A percentile compares a stretch with the other conserved stretches of the same genome.
Conservation (phyloP, 2,888 invertebrate genomes). For the Metallyticus violacea region DNA sequence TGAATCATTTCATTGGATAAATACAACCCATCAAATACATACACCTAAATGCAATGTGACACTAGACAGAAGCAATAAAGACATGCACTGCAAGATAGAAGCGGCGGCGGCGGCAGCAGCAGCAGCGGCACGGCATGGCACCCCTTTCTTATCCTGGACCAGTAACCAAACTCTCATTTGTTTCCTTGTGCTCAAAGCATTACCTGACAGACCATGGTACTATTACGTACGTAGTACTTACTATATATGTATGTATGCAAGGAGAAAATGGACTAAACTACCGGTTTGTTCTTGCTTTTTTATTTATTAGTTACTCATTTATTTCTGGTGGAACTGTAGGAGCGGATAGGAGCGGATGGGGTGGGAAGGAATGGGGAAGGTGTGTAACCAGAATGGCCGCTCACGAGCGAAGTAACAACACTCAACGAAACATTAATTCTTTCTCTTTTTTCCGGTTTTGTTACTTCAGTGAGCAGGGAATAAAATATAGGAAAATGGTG, state of each 20-base stretch:
- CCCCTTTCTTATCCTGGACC: background rate
- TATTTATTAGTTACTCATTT: background rate
- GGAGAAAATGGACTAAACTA: conserved; percentile 35
- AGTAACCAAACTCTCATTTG: conserved; percentile 34
- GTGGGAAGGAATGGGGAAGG: conserved; percentile 24
- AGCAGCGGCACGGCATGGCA: background rate
- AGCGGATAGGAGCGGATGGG: too few relatives aligned
- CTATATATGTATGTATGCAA: conserved; percentile 30
- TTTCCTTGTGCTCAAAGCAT: conserved; percentile 37
- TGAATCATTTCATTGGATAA: conserved; percentile 37
- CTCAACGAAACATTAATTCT: conserved; percentile 34
- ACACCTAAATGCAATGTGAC: conserved; percentile 38
- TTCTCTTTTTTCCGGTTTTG: conserved; percentile 34
- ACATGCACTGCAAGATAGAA: conserved; percentile 35
- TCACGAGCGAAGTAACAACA: conserved; percentile 36
- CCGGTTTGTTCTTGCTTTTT: conserved; percentile 19
- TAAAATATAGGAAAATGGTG: conserved; percentile 36
- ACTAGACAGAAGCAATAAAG: conserved; percentile 38
- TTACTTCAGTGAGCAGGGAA: conserved; percentile 37
- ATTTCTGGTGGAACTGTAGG: background rate
- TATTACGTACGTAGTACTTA: background rate
- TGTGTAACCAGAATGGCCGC: conserved; percentile 37
- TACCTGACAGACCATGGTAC: conserved; percentile 36
- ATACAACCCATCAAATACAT: conserved; percentile 38
- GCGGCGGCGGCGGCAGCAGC: conserved; percentile 25